Conservation (phyloP, 2,797 vertebrate species). For the Sorex maritimensis region DNA sequence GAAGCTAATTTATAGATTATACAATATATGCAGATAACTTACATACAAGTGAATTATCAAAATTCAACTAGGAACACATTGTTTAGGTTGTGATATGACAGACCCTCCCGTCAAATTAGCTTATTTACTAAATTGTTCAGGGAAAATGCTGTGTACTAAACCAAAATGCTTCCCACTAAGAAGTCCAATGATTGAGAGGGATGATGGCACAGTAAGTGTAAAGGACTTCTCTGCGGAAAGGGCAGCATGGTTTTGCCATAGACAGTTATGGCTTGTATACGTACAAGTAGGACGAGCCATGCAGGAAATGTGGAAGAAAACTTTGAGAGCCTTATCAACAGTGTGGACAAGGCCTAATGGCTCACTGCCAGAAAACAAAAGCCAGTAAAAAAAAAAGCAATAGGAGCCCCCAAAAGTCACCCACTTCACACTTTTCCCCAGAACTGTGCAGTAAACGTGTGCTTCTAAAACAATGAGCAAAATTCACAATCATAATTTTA, state of each 20-base stretch:
- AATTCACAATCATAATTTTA: constrained; percentile 42
- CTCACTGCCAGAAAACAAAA: neutral
- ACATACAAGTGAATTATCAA: neutral
- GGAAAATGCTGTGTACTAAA: neutral
- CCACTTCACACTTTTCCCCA: neutral
- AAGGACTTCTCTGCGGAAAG: neutral
- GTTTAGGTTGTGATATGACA: neutral
- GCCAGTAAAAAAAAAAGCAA: neutral
- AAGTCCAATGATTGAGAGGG: neutral
- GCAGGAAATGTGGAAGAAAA: neutral
- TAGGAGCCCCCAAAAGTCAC: neutral
- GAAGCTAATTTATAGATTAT: too few relatives aligned
- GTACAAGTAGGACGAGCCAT: neutral
- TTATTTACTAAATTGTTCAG: constrained; percentile 34
- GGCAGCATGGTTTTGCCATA: neutral
- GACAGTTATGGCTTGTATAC: too few relatives aligned
- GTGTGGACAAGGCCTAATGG: neutral
- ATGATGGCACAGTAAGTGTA: neutral
- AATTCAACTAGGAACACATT: neutral
- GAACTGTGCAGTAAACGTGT: neutral
- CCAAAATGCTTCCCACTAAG: neutral
- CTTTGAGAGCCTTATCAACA: neutral
- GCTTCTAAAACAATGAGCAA: neutral
- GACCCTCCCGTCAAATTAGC: constrained; percentile 43
- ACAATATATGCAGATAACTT: too few relatives aligned